Conservation (phyloP, 2,888 invertebrate species). For the Ischnura elegans region DNA sequence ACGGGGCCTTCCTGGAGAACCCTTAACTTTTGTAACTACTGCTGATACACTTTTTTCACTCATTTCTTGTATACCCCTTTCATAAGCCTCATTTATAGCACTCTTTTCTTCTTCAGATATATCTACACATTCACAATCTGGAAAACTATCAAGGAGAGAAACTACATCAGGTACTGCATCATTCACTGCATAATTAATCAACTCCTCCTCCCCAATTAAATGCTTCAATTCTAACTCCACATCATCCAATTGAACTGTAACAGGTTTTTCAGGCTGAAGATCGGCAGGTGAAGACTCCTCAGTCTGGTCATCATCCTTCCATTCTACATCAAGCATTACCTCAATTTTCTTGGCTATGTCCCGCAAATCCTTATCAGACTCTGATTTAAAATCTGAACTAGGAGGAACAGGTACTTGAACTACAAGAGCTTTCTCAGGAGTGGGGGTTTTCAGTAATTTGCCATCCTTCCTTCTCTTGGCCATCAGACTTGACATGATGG, state of each 20-base stretch:
- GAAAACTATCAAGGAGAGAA: conserved; percentile 66
- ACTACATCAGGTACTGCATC: conserved; percentile 66
- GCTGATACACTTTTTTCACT: conserved; percentile 36
- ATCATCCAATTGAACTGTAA: conserved; percentile 79
- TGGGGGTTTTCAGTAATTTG: conserved; percentile 2
- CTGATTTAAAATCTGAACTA: conserved; percentile 72
- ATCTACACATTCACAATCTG: conserved; percentile 68
- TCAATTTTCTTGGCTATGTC: conserved; percentile 78
- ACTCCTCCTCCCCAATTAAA: conserved; percentile 76
- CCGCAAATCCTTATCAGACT: conserved; percentile 75
- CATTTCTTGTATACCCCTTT: conserved; percentile 54
- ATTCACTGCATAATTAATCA: conserved; percentile 75
- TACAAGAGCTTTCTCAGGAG: neutral
- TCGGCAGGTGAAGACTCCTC: conserved; percentile 18
- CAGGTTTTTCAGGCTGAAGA: conserved; percentile 73
- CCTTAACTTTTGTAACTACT: neutral
- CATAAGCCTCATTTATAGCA: conserved; percentile 54
- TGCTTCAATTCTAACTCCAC: conserved; percentile 79
- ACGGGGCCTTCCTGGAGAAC: conserved; percentile 18
- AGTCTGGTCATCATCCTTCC: neutral
- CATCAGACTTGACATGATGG: conserved; percentile 81
- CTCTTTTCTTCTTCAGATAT: conserved; percentile 48
- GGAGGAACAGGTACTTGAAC: neutral
- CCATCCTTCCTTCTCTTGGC: conserved; percentile 51
- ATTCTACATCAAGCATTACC: conserved; percentile 75